Conservation (phyloP, 2,888 invertebrate species). For the Drosophila helvetica region DNA sequence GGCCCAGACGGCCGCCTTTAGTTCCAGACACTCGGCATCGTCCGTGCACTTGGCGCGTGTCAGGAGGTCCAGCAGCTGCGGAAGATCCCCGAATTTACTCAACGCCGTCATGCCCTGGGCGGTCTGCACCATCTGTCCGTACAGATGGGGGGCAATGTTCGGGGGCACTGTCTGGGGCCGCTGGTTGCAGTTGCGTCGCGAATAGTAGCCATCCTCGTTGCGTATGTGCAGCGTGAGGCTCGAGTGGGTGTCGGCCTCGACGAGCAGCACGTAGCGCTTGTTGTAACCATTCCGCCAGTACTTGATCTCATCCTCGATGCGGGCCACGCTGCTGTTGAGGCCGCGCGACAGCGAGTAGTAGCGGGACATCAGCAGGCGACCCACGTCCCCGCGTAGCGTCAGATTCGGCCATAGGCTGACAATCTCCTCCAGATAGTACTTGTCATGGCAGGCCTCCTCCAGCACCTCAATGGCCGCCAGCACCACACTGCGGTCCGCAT, state of each 20-base stretch:
- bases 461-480: slow-evolving; percentile 92
- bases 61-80: slow-evolving; percentile 78
- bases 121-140: slow-evolving; percentile 92
- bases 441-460: slow-evolving; percentile 96
- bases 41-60: slow-evolving; percentile 86
- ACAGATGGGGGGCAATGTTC: slow-evolving; percentile 89
- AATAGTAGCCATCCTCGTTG: slow-evolving; percentile 90
- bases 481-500: slow-evolving; percentile 91
- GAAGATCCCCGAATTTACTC: slow-evolving; percentile 80
- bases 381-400: slow-evolving; percentile 89
- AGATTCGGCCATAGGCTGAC: slow-evolving; percentile 90
- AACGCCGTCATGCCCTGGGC: slow-evolving; percentile 84
- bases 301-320: slow-evolving; percentile 89
- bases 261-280: slow-evolving; percentile 92
- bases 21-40: slow-evolving; percentile 89
- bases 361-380: slow-evolving; percentile 90
- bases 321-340: slow-evolving; percentile 87
- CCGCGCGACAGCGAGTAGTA: slow-evolving; percentile 90
- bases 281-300: slow-evolving; percentile 91
- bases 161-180: slow-evolving; percentile 85
- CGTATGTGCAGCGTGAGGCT: slow-evolving; percentile 93
- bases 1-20: slow-evolving; percentile 96
- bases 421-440: slow-evolving; percentile 90
- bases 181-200: slow-evolving; percentile 87
- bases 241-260: slow-evolving; percentile 95